These are phyloP conservation scores for Malurus cyaneus DNA, from an alignment of 2,113 vertebrate genomes.

Conservation along the genomic window DNA sequence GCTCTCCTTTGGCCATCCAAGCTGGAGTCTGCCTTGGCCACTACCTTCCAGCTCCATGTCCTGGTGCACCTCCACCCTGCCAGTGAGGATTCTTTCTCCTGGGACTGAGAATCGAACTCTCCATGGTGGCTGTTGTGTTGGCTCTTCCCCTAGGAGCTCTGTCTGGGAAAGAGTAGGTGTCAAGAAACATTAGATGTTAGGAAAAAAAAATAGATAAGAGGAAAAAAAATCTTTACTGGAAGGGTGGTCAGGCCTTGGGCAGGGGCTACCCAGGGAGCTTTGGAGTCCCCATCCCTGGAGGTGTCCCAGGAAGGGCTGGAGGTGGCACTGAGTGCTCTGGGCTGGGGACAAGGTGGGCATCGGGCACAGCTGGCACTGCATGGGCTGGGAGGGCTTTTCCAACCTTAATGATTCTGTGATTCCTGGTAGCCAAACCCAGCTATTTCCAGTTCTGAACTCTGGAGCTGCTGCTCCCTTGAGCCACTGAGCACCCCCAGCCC, in stretches of 20 bases:
- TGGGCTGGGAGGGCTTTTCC: not conserved
- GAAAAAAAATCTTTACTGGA: not conserved
- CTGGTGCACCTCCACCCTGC: not conserved
- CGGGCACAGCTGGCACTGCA: fast-evolving
- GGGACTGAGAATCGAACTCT: not conserved
- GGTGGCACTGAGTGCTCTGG: not conserved
- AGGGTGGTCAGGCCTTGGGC: not conserved
- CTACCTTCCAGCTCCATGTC: not conserved
- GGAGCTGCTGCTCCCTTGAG: not conserved
- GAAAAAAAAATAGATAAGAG: not conserved
- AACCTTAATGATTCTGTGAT: fast-evolving
- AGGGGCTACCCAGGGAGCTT: not conserved
- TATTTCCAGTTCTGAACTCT: not conserved
- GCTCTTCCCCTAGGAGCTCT: not conserved
- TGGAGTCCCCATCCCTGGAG: not conserved
- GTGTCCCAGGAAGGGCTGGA: not conserved
- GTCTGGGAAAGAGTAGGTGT: not conserved
- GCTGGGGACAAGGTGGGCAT: not conserved
- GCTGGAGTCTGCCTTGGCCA: not conserved
- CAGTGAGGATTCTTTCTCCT: not conserved
- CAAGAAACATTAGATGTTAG: not conserved
- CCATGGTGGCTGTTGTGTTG: not conserved
- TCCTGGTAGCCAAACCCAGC: not conserved
- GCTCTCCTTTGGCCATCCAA: not conserved
- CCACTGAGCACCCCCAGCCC: not conserved